Percentiles rank a stretch among this genome's conserved stretches.
These are phyloP conservation scores for Lepidothrix coronata DNA, from an alignment of 2,113 vertebrate genomes.

Conservation along the genomic window DNA sequence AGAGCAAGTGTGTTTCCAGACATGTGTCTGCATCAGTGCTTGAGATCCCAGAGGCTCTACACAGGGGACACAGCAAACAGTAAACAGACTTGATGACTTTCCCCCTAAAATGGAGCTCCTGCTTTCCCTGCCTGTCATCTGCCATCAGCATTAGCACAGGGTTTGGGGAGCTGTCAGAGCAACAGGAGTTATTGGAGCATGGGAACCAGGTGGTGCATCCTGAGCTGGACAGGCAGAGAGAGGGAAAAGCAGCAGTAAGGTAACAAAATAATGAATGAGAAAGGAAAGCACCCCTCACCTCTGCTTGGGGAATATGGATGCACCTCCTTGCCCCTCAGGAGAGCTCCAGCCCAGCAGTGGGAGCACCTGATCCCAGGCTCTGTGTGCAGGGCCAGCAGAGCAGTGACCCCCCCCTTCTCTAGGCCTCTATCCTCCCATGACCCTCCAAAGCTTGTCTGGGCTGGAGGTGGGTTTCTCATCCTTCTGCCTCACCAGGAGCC, in stretches of 20 bases:
- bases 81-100: slow-evolving; percentile 47
- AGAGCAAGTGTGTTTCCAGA: not conserved
- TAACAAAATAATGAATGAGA: not conserved
- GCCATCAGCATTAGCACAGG: not conserved
- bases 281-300: not conserved
- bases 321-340: not conserved
- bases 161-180: slow-evolving; percentile 28
- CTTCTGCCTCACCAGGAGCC: not conserved
- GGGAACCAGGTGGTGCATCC: not conserved
- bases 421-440: not conserved
- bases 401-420: not conserved
- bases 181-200: slow-evolving; percentile 6
- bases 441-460: fast-evolving
- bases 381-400: not conserved
- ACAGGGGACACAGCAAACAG: not conserved
- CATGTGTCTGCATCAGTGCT: not conserved
- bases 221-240: not conserved
- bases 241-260: not conserved
- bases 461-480: not conserved
- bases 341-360: not conserved
- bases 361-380: not conserved
- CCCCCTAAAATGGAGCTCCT: slow-evolving; percentile 42
- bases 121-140: slow-evolving; percentile 40
- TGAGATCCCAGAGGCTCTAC: slow-evolving; percentile 3
- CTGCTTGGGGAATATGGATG: fast-evolving